These are phyloP conservation scores for Orientallactaga bullata DNA, from an alignment of 2,113 vertebrate genomes.

Conservation along the genomic window DNA sequence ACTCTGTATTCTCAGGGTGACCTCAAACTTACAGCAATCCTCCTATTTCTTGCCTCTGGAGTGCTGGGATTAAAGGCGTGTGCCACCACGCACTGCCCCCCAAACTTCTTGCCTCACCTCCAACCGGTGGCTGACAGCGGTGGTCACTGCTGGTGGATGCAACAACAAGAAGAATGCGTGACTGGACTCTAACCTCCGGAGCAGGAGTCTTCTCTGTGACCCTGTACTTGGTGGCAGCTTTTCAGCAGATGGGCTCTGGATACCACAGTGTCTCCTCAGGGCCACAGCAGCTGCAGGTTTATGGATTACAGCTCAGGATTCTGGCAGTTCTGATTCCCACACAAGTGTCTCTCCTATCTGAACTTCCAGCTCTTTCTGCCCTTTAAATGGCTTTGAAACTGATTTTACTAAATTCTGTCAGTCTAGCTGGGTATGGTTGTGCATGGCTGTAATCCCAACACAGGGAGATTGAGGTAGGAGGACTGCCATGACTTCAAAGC, in stretches of 20 bases:
- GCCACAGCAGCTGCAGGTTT: not conserved
- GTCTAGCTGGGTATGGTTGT: not conserved
- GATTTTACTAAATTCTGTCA: not conserved
- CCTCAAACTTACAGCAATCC: no score
- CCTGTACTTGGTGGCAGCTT: not conserved
- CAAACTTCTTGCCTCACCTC: conserved; percentile 13
- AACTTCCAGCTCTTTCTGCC: not conserved
- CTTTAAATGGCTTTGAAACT: not conserved
- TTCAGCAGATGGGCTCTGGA: not conserved
- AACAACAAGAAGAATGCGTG: not conserved
- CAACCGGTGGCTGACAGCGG: not conserved
- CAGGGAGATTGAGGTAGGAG: no score
- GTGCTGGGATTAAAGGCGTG: no score
- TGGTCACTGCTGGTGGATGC: not conserved
- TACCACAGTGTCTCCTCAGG: not conserved
- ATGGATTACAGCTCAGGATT: not conserved
- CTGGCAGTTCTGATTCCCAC: not conserved
- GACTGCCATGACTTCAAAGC: not conserved
- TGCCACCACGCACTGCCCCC: no score
- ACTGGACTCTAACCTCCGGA: not conserved
- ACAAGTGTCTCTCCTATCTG: not conserved
- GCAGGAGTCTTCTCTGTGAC: not conserved
- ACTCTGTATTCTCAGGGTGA: no score
- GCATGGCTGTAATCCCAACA: not conserved
- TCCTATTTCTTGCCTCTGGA: no score